phyloP scores from a whole-genome alignment of 2,113 vertebrate genomes.

The Apus apus region DNA sequence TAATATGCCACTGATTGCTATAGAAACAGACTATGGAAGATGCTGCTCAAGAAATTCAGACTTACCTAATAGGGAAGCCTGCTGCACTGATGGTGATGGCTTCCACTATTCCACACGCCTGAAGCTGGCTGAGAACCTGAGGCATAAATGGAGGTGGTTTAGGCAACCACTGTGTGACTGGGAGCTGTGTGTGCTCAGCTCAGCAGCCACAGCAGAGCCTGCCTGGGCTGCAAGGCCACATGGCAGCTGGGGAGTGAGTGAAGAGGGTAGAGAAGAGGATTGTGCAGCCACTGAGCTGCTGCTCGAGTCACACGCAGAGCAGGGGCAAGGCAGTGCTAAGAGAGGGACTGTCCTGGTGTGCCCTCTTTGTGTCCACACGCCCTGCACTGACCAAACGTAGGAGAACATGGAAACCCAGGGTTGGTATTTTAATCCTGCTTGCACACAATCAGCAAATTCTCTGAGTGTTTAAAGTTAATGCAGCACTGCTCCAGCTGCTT shows the following conservation, averaged over 20 bases:
- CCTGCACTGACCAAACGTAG: background rate
- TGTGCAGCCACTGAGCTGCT: background rate
- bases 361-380: background rate
- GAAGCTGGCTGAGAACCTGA: slow-evolving; percentile 92
- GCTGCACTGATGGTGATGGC: slow-evolving; percentile 95
- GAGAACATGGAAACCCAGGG: background rate
- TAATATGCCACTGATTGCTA: background rate
- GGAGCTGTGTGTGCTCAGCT: background rate
- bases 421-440: background rate
- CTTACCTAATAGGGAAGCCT: slow-evolving; percentile 94
- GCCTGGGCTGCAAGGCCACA: too few relatives aligned
- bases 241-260: accelerated
- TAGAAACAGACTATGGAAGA: background rate
- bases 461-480: background rate
- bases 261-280: background rate
- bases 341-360: background rate
- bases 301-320: background rate
- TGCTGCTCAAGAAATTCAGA: background rate
- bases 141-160: background rate
- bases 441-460: background rate
- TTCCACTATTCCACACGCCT: slow-evolving; percentile 96
- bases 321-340: background rate
- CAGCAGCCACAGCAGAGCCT: background rate
- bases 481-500: background rate
- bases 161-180: background rate